phyloP scores from a whole-genome alignment of 2,113 vertebrate genomes.

The Psephotus haematonotus region DNA sequence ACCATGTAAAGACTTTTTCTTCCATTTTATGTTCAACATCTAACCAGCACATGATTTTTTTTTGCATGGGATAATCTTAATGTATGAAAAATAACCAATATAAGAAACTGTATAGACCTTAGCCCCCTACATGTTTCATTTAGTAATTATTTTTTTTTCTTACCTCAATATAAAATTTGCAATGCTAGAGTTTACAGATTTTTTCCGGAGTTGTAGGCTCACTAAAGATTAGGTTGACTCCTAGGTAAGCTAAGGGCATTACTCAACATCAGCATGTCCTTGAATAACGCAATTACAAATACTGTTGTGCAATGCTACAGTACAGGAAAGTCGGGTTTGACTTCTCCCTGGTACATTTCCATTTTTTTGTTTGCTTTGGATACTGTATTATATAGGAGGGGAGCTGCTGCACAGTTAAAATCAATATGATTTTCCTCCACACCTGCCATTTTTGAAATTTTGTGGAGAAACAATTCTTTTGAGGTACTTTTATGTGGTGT shows the following conservation, averaged over 20 bases:
- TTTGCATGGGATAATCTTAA: neutral
- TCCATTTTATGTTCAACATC: slow-evolving; percentile 2
- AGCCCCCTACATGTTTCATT: neutral
- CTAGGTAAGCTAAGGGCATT: slow-evolving; percentile 15
- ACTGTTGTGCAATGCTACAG: slow-evolving; percentile 20
- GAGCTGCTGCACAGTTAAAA: neutral
- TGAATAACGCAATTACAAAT: slow-evolving; percentile 21
- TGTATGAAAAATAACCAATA: neutral
- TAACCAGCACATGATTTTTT: slow-evolving; percentile 17
- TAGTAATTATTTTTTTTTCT: neutral
- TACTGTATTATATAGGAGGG: neutral
- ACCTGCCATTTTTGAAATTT: neutral
- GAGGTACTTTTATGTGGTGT: neutral
- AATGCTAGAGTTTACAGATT: neutral
- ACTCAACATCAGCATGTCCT: slow-evolving; percentile 23
- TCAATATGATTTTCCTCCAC: neutral
- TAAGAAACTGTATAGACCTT: neutral
- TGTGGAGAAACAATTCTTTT: neutral
- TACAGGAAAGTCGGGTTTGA: slow-evolving; percentile 54
- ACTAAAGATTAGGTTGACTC: neutral
- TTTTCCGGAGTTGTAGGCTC: neutral
- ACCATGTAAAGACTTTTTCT: neutral
- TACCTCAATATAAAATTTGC: neutral
- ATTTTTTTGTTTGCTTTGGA: slow-evolving; percentile 47
- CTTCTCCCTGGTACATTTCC: slow-evolving; percentile 55